Evolutionary conservation across 2,113 vertebrate genomes (phyloP).

Genomic region (Toxotes chatareus): DNA sequence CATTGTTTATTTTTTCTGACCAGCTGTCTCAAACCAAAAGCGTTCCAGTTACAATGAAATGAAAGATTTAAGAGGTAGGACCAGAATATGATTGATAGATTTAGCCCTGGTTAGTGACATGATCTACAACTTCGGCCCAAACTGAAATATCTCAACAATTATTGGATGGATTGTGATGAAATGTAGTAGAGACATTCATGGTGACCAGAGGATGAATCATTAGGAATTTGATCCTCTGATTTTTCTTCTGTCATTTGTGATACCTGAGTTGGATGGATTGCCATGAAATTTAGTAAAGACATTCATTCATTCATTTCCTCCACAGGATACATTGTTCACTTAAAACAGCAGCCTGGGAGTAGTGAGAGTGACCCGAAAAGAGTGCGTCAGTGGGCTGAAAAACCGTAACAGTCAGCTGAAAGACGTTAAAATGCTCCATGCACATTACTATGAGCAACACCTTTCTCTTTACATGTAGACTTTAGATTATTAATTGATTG

Average conservation of each 20-base stretch:
- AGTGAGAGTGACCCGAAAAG: neutral
- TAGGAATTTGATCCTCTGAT: neutral
- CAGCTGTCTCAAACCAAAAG: neutral
- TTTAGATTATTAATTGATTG: neutral
- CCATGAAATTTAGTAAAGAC: neutral
- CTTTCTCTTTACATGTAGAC: neutral
- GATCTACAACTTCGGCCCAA: neutral
- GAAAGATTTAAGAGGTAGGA: conserved; percentile 12
- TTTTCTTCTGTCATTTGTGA: too few relatives aligned
- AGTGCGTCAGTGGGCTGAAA: neutral
- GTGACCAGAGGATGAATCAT: neutral
- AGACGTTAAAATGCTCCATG: neutral
- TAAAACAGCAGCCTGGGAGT: neutral
- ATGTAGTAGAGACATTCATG: neutral
- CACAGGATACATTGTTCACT: neutral
- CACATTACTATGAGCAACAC: neutral
- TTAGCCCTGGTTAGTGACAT: neutral
- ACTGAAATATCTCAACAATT: neutral
- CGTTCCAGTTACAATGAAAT: neutral
- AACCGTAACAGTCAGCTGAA: neutral
- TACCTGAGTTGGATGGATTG: neutral
- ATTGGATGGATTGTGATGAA: neutral
- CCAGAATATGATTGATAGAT: neutral
- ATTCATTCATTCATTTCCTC: neutral
- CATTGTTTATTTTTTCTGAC: conserved; percentile 11